phyloP scores from a whole-genome alignment of 2,888 invertebrate genomes.

The Tenthredo scrophulariae region DNA sequence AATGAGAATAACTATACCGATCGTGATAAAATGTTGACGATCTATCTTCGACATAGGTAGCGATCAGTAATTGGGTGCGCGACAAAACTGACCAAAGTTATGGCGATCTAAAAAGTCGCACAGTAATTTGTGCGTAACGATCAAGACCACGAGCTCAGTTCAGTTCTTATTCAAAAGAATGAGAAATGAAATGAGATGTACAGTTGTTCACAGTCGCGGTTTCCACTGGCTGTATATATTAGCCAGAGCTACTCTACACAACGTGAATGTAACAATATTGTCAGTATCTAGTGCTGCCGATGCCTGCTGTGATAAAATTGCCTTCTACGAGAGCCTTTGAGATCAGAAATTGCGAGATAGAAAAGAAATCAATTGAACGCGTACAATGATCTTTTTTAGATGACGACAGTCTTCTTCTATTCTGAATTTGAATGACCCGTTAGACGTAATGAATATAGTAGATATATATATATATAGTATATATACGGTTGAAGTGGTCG shows the following conservation, averaged over 20 bases:
- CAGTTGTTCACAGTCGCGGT: constrained; percentile 37
- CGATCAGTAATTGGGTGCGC: background rate
- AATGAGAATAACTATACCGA: background rate
- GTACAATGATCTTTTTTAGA: constrained; percentile 38
- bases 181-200: constrained; percentile 36
- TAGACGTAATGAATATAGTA: constrained; percentile 40
- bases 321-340: background rate
- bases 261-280: constrained; percentile 18
- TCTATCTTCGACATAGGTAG: background rate
- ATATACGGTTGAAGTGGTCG: constrained; percentile 16
- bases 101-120: constrained; percentile 1
- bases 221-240: background rate
- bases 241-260: background rate
- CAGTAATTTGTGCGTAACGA: constrained; percentile 43
- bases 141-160: background rate
- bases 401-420: constrained; percentile 41
- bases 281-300: constrained; percentile 6
- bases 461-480: background rate
- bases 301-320: constrained; percentile 47
- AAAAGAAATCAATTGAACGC: constrained; percentile 48
- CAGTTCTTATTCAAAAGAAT: constrained; percentile 11
- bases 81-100: background rate
- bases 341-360: background rate
- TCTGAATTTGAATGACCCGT: constrained; percentile 45
- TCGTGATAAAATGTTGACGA: too few species aligned